Base-by-base conservation (phyloP, 2,797 vertebrate genomes). In the Poeciliopsis paucimaculata region DNA sequence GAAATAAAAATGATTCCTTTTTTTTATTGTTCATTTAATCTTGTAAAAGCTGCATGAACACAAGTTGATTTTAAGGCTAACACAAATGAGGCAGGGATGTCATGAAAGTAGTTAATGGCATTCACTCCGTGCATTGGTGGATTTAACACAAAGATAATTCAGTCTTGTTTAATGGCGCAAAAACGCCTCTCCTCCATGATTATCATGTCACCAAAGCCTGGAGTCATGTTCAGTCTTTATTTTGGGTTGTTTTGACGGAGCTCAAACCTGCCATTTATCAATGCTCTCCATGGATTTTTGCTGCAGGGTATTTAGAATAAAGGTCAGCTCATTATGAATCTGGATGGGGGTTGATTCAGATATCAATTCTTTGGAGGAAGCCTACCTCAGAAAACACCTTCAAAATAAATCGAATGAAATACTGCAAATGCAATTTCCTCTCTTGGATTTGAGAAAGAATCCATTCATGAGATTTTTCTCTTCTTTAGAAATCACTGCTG, bases 251-350 rank as follows among this genome's bases (percentile, higher is more conserved):
- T 81, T 55, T 77, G 80, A 77, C 51, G n/a, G 82, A 70, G 43
- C 79, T 79, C 68, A 9, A 28, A 77, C 18, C 47, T 10, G 45
- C 36, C 68, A 45, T 2, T 16, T 41, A 31, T 85, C 85, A 78
- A 79, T 72, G 74, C 55, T 26, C 75, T 28, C 23, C 72, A 80
- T 81, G 53, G 84, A 76, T 76, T 80, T 82, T 55, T 68, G 76
- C 76, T 75, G 41, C 51, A 36, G 77, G 73, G 78, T 66, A 47
- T 34, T 84, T 71, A 45, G 78, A 82, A 73, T 73, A 84, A 91
- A 87, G 82, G 83, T 90, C 82, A 80, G 62, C 60, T 82, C 76
- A 82, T 88, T 77, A 83, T 86, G 75, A 57, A 51, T 88, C 36
- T 76, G 72, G 51, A 84, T 82, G 77, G 39, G 76, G 80, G 72